Percentiles rank a stretch among this genome's conserved stretches.
Conservation (phyloP, 2,888 invertebrate genomes). For the Lycia hirtaria region DNA sequence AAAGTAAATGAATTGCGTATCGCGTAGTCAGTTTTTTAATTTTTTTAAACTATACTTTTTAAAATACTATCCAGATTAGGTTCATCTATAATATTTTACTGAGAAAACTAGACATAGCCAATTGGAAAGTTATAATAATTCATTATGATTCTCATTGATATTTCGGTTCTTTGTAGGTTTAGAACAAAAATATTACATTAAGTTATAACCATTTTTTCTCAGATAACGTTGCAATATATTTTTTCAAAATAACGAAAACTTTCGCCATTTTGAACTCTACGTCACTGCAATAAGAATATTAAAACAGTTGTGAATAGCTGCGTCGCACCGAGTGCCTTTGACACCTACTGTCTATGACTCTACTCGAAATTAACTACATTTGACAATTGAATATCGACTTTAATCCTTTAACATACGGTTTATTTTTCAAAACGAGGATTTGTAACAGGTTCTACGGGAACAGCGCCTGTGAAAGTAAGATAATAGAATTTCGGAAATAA, state of each 20-base stretch:
- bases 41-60: too few relatives aligned
- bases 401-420: constrained; percentile 8
- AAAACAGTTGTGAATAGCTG: constrained; percentile 36
- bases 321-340: constrained; percentile 52
- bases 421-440: background rate
- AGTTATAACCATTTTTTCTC: background rate
- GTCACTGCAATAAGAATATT: constrained; percentile 21
- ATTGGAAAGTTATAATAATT: too few relatives aligned
- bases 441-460: constrained; percentile 13
- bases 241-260: background rate
- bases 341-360: constrained; percentile 55
- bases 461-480: constrained; percentile 55
- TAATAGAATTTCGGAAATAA: constrained; percentile 49
- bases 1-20: too few relatives aligned
- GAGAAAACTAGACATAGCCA: too few relatives aligned
- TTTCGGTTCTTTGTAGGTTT: background rate
- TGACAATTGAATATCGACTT: constrained; percentile 25
- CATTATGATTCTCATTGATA: too few relatives aligned
- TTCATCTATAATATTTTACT: too few relatives aligned
- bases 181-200: background rate
- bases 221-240: background rate
- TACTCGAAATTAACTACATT: constrained; percentile 33
- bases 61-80: too few relatives aligned
- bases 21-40: too few relatives aligned
- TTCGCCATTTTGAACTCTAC: constrained; percentile 27